Evolutionary conservation across 2,888 invertebrate genomes (phyloP), one percentile per base, ranked within the genome.

Genomic region (Crematogaster levior): DNA sequence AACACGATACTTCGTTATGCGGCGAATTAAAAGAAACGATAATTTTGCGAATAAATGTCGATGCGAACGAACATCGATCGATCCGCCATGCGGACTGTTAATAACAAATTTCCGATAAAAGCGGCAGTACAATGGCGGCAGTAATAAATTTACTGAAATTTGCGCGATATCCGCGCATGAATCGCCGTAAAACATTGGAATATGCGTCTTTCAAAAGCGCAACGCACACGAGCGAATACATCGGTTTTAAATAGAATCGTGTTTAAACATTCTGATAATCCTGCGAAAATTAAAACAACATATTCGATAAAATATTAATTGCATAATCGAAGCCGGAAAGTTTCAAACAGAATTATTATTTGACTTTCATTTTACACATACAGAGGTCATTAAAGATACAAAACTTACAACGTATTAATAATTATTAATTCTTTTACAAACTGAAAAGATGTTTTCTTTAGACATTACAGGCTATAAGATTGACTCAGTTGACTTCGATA

Each of bases 101-200:
- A 79, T 79, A 79, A 79, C 77, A 79, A 68, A 79, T 79, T 79
- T 68, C 68, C 77, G 77, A 79, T 79, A 68, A 79, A 79, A 79
- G 77, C 77, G 56, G 53, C 77, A n/a, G 27, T 68, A 79, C 77
- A 79, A 79, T 79, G 56, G 70, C 70, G 77, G 77, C 68, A 43
- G 77, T 79, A 79, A 68, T 79, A 68, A 79, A 79, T 79, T 79
- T 79, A 79, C 70, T 65, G 77, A 79, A 79, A 79, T 79, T 68
- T 68, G 56, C 77, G 56, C 77, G 68, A 75, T 68, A 68, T 68
- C 68, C 70, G 70, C 12, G 30, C 77, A 21, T 68, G 43, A 58
- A 58, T 68, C 68, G 43, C 56, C 56, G 24, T 43, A 68, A 77
- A 43, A 63, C 27, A n/a, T 53, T 75, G n/a, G 65, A 56, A 48